Conservation (phyloP, 2,888 invertebrate species). For the Mimumesa dahlbomi region DNA sequence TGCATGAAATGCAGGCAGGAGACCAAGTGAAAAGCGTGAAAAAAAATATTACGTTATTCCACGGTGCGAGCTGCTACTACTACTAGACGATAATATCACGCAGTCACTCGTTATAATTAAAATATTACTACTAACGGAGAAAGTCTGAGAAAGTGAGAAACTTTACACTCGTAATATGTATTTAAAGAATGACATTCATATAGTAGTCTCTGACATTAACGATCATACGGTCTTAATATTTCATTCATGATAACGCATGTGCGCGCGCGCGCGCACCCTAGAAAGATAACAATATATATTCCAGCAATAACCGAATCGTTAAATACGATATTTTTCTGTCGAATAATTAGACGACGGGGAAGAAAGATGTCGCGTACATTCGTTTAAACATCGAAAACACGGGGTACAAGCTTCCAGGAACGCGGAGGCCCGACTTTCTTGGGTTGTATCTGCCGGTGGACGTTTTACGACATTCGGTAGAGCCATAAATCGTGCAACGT, state of each 20-base stretch:
- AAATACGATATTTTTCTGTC: too few relatives aligned
- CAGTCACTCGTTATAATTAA: conserved; percentile 56
- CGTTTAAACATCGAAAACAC: conserved; percentile 36
- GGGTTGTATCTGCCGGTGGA: conserved; percentile 57
- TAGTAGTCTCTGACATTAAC: too few relatives aligned
- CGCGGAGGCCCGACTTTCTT: conserved; percentile 44
- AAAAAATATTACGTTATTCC: conserved; percentile 52
- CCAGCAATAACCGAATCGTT: too few relatives aligned
- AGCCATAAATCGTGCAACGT: conserved; percentile 69
- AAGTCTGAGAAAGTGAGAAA: conserved; percentile 12
- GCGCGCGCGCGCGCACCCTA: too few relatives aligned
- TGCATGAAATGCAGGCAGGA: conserved; percentile 46
- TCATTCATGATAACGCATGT: too few relatives aligned
- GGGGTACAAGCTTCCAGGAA: conserved; percentile 50
- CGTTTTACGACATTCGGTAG: conserved; percentile 73
- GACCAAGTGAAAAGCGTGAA: conserved; percentile 44
- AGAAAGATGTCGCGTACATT: conserved; percentile 9
- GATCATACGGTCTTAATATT: too few relatives aligned
- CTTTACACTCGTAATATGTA: not conserved
- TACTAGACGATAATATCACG: conserved; percentile 39
- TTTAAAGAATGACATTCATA: not conserved
- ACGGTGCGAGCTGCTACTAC: conserved; percentile 27
- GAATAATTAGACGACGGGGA: too few relatives aligned
- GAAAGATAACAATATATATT: too few relatives aligned
- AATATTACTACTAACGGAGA: conserved; percentile 36